A percentile compares a stretch with the other conserved stretches of the same genome.
These are phyloP conservation scores for Solea solea DNA, from an alignment of 2,113 vertebrate genomes.

Conservation along the genomic window DNA sequence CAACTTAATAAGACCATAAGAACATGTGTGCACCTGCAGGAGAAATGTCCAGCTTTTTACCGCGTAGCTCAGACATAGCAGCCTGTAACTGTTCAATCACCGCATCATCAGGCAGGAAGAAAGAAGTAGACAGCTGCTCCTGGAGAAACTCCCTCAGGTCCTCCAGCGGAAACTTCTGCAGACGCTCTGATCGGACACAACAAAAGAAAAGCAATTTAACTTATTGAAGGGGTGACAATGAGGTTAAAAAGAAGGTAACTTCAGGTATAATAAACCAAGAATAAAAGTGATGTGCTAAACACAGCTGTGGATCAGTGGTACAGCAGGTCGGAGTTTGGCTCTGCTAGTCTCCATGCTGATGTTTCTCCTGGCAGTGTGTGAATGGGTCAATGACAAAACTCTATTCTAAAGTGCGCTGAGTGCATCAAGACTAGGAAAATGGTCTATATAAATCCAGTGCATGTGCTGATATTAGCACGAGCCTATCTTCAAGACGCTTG, in stretches of 20 bases:
- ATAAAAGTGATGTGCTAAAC: too few relatives aligned
- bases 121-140: constrained; percentile 82
- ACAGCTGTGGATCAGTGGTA: too few relatives aligned
- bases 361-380: too few relatives aligned
- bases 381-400: too few relatives aligned
- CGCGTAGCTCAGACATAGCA: constrained; percentile 83
- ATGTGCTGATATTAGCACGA: background rate
- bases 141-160: constrained; percentile 89
- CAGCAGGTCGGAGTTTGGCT: too few relatives aligned
- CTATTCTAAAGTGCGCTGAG: too few relatives aligned
- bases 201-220: constrained; percentile 7
- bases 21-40: constrained; percentile 80
- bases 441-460: too few relatives aligned
- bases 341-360: too few relatives aligned
- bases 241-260: background rate
- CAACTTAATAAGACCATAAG: background rate
- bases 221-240: background rate
- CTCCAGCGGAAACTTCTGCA: constrained; percentile 86
- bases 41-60: constrained; percentile 87
- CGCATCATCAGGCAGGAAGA: constrained; percentile 80
- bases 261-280: background rate
- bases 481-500: background rate
- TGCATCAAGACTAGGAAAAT: too few relatives aligned
- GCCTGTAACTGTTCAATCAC: constrained; percentile 85
- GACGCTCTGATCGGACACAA: constrained; percentile 76